Evolutionary conservation across 2,113 vertebrate species (phyloP).

Genomic region (Cavia porcellus): DNA sequence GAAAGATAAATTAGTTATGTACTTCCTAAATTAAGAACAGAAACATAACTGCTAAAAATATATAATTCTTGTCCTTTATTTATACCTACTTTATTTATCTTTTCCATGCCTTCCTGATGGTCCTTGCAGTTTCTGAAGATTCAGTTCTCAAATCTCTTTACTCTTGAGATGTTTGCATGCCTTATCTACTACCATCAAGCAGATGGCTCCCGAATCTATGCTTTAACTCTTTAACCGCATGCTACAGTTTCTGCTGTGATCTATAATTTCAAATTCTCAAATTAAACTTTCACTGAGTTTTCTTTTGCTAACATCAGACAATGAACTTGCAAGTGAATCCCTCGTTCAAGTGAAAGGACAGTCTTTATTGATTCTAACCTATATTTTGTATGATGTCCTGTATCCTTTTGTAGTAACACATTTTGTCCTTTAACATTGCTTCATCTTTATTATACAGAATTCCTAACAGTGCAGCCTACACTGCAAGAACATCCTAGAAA

Average conservation of each 20-base stretch:
- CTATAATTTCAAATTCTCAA: background rate
- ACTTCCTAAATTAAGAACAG: slow-evolving; percentile 1
- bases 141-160: background rate
- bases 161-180: background rate
- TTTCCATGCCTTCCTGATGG: background rate
- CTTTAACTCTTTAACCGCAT: background rate
- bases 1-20: background rate
- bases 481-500: background rate
- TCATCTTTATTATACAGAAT: background rate
- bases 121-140: background rate
- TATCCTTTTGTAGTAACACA: background rate
- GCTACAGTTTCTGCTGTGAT: background rate
- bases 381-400: background rate
- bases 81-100: background rate
- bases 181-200: background rate
- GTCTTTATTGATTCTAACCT: background rate
- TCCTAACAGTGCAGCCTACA: background rate
- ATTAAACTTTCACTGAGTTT: background rate
- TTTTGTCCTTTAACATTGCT: background rate
- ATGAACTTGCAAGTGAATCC: background rate
- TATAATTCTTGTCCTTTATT: background rate
- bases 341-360: background rate
- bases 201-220: background rate
- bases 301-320: background rate
- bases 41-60: background rate